A percentile compares a stretch with the other conserved stretches of the same genome.
phyloP scores from a whole-genome alignment of 1,140 invertebrate genomes.

The Bathynomus jamesi region DNA sequence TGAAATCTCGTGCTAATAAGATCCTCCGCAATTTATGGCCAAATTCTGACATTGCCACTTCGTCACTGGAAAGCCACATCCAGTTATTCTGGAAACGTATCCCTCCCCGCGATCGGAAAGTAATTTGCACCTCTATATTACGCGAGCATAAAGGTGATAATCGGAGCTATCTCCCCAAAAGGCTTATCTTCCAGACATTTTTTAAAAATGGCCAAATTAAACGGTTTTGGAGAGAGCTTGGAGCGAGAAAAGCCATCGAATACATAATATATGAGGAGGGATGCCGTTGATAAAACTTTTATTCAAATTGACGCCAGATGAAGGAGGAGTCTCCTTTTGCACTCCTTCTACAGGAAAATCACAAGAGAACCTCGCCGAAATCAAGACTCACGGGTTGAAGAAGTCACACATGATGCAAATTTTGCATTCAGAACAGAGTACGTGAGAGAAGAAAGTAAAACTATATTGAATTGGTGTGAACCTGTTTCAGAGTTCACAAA shows the following conservation, averaged over 20 bases:
- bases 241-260: slow-evolving; percentile 34
- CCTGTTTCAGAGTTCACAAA: no score
- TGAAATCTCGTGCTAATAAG: slow-evolving; percentile 33
- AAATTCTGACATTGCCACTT: slow-evolving; percentile 34
- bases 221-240: slow-evolving; percentile 31
- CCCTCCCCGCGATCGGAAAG: not conserved
- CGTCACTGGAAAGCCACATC: slow-evolving; percentile 22
- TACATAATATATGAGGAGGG: slow-evolving; percentile 35
- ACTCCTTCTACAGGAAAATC: not conserved
- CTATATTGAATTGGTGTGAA: no score
- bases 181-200: slow-evolving; percentile 19
- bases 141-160: slow-evolving; percentile 12
- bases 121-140: slow-evolving; percentile 21
- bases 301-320: slow-evolving; percentile 34
- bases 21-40: slow-evolving; percentile 32
- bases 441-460: no score
- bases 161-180: not conserved
- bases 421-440: no score
- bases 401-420: not conserved
- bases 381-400: not conserved
- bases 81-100: slow-evolving; percentile 7
- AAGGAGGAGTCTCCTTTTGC: slow-evolving; percentile 27
- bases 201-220: slow-evolving; percentile 34
- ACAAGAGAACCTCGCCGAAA: not conserved
- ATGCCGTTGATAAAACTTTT: slow-evolving; percentile 32